phyloP scores from a whole-genome alignment of 1,140 invertebrate genomes.

The Zaprionus africanus region DNA sequence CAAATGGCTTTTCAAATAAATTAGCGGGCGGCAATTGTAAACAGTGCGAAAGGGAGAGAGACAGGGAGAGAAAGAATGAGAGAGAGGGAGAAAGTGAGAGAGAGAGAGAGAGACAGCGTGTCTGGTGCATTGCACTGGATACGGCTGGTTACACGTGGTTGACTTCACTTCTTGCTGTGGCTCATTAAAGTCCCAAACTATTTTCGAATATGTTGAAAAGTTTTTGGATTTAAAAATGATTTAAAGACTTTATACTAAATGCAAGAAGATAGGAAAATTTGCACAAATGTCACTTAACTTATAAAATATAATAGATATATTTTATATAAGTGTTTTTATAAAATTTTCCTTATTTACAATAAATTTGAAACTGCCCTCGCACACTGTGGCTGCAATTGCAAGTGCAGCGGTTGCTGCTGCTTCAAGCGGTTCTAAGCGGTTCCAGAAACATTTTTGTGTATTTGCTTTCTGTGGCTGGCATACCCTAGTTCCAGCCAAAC shows the following conservation, averaged over 20 bases:
- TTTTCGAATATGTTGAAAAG: neutral
- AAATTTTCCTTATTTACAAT: too few relatives aligned
- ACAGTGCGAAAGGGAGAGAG: constrained; percentile 36
- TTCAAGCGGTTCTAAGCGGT: constrained; percentile 59
- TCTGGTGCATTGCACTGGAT: constrained; percentile 49
- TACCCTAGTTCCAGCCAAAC: constrained; percentile 7
- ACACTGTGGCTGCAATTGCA: constrained; percentile 7
- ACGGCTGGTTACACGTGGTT: constrained; percentile 32
- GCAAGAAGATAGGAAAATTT: too few relatives aligned
- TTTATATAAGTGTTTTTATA: too few relatives aligned
- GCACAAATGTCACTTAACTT: too few relatives aligned
- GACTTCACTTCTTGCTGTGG: constrained; percentile 12
- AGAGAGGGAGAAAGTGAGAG: constrained; percentile 18
- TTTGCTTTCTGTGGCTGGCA: constrained; percentile 12
- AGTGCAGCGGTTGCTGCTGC: constrained; percentile 40
- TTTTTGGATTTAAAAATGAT: neutral
- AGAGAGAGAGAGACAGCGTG: constrained; percentile 27
- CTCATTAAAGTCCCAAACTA: constrained; percentile 5
- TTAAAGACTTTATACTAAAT: neutral
- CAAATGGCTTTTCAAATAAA: constrained; percentile 82
- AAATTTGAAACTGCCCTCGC: constrained; percentile 7
- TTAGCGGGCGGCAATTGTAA: constrained; percentile 71
- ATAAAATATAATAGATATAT: neutral
- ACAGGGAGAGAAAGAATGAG: constrained; percentile 7
- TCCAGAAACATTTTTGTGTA: constrained; percentile 25